phyloP scores from a whole-genome alignment of 2,113 vertebrate genomes.

The Litocranius walleri region DNA sequence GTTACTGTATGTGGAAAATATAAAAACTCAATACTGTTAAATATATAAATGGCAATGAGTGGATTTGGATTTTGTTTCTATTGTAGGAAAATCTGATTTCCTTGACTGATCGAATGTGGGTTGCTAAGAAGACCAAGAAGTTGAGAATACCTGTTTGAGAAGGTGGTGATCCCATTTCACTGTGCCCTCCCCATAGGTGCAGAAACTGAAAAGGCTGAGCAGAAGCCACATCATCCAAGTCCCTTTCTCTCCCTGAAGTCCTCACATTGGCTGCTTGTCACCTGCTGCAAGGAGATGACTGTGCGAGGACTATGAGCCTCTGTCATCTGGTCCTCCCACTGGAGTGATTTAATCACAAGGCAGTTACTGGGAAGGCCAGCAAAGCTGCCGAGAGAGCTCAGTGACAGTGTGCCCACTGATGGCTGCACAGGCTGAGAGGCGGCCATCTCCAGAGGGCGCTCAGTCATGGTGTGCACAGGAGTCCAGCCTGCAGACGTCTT shows the following conservation, averaged over 20 bases:
- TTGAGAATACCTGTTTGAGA: fast-evolving
- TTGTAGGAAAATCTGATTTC: neutral
- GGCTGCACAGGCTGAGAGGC: neutral
- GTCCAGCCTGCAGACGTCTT: neutral
- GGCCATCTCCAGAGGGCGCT: neutral
- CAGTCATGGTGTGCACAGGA: fast-evolving
- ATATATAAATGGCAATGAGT: neutral
- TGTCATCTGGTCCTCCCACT: neutral
- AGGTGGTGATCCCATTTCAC: neutral
- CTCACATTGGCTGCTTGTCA: neutral
- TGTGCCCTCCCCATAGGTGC: neutral
- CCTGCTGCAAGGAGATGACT: neutral
- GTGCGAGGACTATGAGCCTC: fast-evolving
- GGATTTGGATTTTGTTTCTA: neutral
- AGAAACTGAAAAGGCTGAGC: too few relatives aligned
- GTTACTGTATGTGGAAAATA: neutral
- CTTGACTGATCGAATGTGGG: neutral
- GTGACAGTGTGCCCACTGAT: fast-evolving
- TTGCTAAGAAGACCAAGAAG: neutral
- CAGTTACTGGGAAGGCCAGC: neutral
- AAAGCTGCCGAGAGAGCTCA: neutral
- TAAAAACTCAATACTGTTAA: neutral
- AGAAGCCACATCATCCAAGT: too few relatives aligned
- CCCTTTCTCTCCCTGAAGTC: too few relatives aligned
- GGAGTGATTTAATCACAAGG: neutral